Evolutionary conservation across 2,888 invertebrate species (phyloP), one percentile per base, ranked within the genome.

Genomic region (Tortrix viridana): DNA sequence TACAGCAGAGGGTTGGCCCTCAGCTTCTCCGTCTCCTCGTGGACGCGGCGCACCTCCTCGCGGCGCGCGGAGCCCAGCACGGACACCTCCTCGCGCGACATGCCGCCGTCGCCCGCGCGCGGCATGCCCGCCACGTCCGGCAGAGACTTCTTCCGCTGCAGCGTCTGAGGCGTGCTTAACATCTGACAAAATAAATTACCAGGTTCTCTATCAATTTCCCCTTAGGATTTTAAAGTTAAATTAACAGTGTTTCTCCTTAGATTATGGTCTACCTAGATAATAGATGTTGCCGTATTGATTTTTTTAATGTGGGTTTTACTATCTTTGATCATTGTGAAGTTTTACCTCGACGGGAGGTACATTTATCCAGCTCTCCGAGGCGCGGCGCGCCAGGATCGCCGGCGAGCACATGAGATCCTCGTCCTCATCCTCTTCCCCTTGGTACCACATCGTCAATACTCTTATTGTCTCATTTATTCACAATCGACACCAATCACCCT

Each of bases 41-140:
- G 94, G 93, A 97, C 96, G 74, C 97, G 94, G 80, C 98, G 95
- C 73, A 99, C 94, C 88, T 99, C 98, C 90, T 99, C 98, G 73
- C 99, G 95, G 70, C 98, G 95, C 74, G 97, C 97, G 69, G 98
- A 97, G 77, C 98, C 98, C 80, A 99, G 94, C 69, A 96, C 95
- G 70, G 98, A 98, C 55, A 98, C 98, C 92, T 99, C 98, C 88
- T 98, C 98, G 63, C 99, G 95, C 58, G 98, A 96, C 96, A 99
- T 97, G 73, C 95, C 71, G 94, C 95, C 95, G 73, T 96, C 95
- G 62, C 95, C 94, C 72, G 96, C 94, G 65, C 96, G 95, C 63
- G 97, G 96, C 86, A 97, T 94, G 68, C 95, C 95, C 79, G 97
- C 96, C 79, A 98, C 96, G 92, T 99, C 99, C 58, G 99, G 99